Evolutionary conservation across 2,888 invertebrate species (phyloP).

Genomic region (Eledone cirrhosa): DNA sequence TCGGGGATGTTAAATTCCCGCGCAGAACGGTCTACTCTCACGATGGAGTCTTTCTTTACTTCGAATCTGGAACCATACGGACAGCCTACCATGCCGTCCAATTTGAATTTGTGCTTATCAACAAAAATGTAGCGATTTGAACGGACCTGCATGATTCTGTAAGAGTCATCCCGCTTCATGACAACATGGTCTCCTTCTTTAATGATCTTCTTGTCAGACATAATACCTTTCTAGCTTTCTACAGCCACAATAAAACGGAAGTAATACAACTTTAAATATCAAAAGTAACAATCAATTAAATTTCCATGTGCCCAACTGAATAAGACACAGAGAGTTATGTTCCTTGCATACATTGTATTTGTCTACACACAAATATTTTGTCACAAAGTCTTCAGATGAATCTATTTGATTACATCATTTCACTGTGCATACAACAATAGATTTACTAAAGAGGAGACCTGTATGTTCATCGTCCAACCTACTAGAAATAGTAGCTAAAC

Average conservation of each 20-base stretch:
- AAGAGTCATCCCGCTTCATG: constrained; percentile 46
- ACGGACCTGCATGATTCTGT: constrained; percentile 45
- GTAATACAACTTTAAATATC: too few species aligned
- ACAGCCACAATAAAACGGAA: too few species aligned
- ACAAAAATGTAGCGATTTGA: constrained; percentile 46
- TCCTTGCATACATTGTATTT: not conserved
- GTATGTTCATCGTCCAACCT: too few species aligned
- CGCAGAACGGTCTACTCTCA: constrained; percentile 40
- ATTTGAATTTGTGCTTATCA: constrained; percentile 55
- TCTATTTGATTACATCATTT: too few species aligned
- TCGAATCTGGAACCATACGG: constrained; percentile 61
- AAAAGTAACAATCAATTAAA: too few species aligned
- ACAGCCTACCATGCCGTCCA: constrained; percentile 58
- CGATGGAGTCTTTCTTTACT: constrained; percentile 53
- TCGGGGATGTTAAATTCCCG: not conserved
- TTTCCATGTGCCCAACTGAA: too few species aligned
- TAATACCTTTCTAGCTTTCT: not conserved
- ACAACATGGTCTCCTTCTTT: constrained; percentile 49
- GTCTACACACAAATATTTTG: not conserved
- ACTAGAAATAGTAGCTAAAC: too few species aligned
- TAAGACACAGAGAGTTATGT: too few species aligned
- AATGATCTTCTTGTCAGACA: constrained; percentile 32
- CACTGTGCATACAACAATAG: too few species aligned
- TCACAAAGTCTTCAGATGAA: too few species aligned
- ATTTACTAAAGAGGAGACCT: too few species aligned